Base-by-base conservation (phyloP, 2,113 vertebrate genomes). In the Pluvianellus socialis region DNA sequence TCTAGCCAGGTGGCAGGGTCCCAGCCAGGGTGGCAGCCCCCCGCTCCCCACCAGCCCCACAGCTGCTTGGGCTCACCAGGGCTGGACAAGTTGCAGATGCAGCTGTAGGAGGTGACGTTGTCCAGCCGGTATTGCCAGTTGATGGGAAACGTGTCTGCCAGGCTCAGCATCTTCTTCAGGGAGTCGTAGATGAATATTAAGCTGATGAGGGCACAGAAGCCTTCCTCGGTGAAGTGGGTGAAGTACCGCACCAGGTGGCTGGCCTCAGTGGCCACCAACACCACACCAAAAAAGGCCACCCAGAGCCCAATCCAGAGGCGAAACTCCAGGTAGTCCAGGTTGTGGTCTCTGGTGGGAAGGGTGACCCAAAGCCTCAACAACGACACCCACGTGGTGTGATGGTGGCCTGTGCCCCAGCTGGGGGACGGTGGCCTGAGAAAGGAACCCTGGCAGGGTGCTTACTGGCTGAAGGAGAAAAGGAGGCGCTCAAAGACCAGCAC, bases 271-370 rank as follows among this genome's bases (percentile, higher is more conserved):
- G 98, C 98, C 94, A 99, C 98, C 95, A 98, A 86, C 32, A 97
- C 88, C 47, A 98, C 33, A 0, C 98, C 98, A 63, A 98, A 98
- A 84, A 97, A 97, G 68, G 98, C 97, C 71, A 98, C 98, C 98
- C 98, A 98, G 88, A 99, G 96, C 81, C 98, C 98, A 30, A 98
- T 98, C 98, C 98, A 98, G 28, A 98, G 98, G 40, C 98, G 98
- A 89, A 99, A 98, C 87, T 98, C 98, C 80, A 98, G 91, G 92
- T 99, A 99, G 79, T 98, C 97, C 94, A 99, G 90, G 59, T 77
- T 62, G 68, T 98, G 88, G 62, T 98, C 97, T 92, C 98, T 98
- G 77, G 35, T 12, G 23, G 56, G 63, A 77, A 88, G 26, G 26
- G 59, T 30, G 42, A 16, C 27, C 38, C 65, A 91, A 61, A 53